phyloP scores from a whole-genome alignment of 2,113 vertebrate genomes.

The Callipepla californica region DNA sequence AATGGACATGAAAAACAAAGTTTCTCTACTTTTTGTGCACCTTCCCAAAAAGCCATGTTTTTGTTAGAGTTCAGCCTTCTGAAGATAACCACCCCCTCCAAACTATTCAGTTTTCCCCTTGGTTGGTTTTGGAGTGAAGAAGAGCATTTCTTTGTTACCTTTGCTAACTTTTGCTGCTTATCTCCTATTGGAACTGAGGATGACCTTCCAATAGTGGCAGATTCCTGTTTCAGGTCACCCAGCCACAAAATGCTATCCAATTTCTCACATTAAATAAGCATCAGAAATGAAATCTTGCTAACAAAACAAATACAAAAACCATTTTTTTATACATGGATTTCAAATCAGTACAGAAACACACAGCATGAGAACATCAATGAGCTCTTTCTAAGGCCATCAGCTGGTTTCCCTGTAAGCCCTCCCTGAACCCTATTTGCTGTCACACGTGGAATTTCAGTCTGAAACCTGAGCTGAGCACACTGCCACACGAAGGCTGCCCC shows the following conservation, averaged over 20 bases:
- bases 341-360: not conserved
- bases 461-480: not conserved
- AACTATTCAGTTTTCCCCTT: not conserved
- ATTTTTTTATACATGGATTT: not conserved
- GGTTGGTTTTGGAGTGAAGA: not conserved
- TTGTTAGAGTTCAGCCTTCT: not conserved
- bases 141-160: constrained; percentile 10
- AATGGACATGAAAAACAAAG: not conserved
- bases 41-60: not conserved
- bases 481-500: not conserved
- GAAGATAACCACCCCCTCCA: not conserved
- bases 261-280: constrained; percentile 17
- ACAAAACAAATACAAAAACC: not conserved
- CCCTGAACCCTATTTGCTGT: not conserved
- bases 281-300: not conserved
- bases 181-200: not conserved
- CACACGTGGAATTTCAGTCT: not conserved
- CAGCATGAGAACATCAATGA: not conserved
- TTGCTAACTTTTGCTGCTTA: not conserved
- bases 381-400: not conserved
- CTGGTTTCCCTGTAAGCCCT: not conserved
- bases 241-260: constrained; percentile 22
- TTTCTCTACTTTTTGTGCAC: not conserved
- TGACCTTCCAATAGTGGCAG: constrained; percentile 4
- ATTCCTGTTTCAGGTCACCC: not conserved